Evolutionary conservation across 2,888 invertebrate species (phyloP), one percentile per base, ranked within the genome.

Genomic region (Atrina japonica): DNA sequence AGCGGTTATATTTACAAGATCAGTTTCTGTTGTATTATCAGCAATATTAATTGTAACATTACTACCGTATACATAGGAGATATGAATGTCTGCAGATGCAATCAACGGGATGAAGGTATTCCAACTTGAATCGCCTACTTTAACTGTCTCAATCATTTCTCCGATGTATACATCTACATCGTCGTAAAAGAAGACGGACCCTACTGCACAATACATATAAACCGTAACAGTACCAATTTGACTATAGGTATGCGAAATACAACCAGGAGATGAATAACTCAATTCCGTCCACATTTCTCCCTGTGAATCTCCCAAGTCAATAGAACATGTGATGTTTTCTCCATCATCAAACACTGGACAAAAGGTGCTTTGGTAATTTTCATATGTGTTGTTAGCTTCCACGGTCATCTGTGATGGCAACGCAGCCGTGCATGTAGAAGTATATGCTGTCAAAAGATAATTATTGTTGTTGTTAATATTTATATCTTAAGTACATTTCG

Each of bases 321-420:
- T 29, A 2, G 43, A 23, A 25, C 71, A 72, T 14, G 71, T 72
- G 16, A 67, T 35, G 43, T 72, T 72, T n/a, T 29, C 23, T 1
- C 71, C 71, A 11, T 21, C 29, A 23, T 66, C 61, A 21, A 67
- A 47, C 5, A 52, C 29, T 18, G 71, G 71, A 64, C 71, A 72
- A 14, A 67, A 40, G 5, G 14, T 49, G 5, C 58, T 66, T 14
- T 27, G 55, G 21, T 52, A 55, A 29, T 61, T 49, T 29, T 18
- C 7, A 9, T 61, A 66, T 35, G 55, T 66, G 18, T 60, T 55
- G 9, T 60, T 70, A n/a, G 55, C 66, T 25, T 61, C 55, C 5
- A 70, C 27, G 6, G 35, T 9, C 45, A 66, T 40, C 11, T 29
- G 21, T 1, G 63, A n/a, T 11, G 63, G 63, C 3, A 52, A 41